Percentiles rank a stretch among this genome's conserved stretches.
These are phyloP conservation scores for Anthophora plumipes DNA, from an alignment of 2,888 invertebrate species.

Conservation along the genomic window DNA sequence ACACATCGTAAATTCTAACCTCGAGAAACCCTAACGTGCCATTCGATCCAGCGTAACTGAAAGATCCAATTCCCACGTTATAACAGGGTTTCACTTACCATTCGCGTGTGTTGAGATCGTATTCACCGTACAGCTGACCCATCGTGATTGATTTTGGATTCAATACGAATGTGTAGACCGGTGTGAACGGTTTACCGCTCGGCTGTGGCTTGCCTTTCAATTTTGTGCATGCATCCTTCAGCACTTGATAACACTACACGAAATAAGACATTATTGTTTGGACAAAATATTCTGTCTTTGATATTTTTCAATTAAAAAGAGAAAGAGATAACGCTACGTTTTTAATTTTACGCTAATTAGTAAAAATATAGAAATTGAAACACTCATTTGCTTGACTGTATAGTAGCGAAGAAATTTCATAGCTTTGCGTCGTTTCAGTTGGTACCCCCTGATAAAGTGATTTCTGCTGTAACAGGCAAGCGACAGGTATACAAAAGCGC, in stretches of 20 bases:
- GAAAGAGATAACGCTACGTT: no score
- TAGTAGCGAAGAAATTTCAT: no score
- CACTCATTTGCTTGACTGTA: no score
- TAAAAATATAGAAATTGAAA: no score
- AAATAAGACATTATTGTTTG: not conserved
- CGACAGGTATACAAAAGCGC: no score
- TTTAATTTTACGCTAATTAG: no score
- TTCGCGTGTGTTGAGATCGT: slow-evolving; percentile 92
- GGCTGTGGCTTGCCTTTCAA: slow-evolving; percentile 89
- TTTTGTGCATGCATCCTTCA: slow-evolving; percentile 88
- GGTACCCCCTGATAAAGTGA: no score
- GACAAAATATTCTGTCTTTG: no score
- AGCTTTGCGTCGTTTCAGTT: no score
- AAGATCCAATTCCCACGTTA: not conserved
- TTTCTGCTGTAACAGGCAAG: no score
- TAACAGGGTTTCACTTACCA: slow-evolving; percentile 85
- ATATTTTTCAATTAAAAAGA: no score
- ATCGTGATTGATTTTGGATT: slow-evolving; percentile 94
- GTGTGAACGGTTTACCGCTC: slow-evolving; percentile 89
- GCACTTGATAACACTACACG: slow-evolving; percentile 87
- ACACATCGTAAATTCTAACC: not conserved
- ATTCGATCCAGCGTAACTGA: not conserved
- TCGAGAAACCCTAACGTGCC: not conserved
- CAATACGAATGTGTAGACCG: slow-evolving; percentile 88
- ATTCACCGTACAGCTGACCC: slow-evolving; percentile 94